Base-by-base conservation (phyloP, 2,797 vertebrate genomes). In the Margarornis squamiger region DNA sequence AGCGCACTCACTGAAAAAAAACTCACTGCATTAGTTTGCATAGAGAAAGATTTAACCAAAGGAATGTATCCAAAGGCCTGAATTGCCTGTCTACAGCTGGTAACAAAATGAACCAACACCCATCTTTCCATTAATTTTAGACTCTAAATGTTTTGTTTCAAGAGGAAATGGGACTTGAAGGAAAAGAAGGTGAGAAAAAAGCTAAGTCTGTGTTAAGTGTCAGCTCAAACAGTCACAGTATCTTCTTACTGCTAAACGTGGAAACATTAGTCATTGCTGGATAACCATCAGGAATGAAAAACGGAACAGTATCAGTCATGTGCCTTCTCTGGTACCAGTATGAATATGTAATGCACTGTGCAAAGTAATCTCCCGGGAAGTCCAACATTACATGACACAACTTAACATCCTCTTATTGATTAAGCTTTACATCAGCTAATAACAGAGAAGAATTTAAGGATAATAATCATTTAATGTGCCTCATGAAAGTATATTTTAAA, bases 261-360 rank as follows among this genome's bases (percentile, higher is more conserved):
- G 30, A 86, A 72, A 27, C 14, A 68, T 94, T 80, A 83, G 43
- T 86, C 79, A 73, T 32, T 93, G 82, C 26, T 77, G 34, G 41
- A 67, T 54, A 75, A 54, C 46, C 43, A 70, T 52, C 72, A 75
- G 29, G 36, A 86, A 38, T 27, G 39, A 76, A 86, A 74, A 75
- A 87, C 3, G 19, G 52, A 63, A 32, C 32, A 76, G 46, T 26
- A 86, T 80, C 83, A 72, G 41, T 45, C 45, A 38, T 11, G 12
- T 34, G 12, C 30, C 48, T 62, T 46, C 70, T 66, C 38, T 24
- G 3, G 21, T 26, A 27, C 55, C 43, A 22, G 7, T n/a, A 29
- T 34, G 32, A 68, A 9, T 70, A 41, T 46, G 12, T 51, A 68
- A 77, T 7, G 14, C 2, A 45, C 2, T 8, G 58, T 6, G 36